Conservation (phyloP, 2,113 vertebrate species). For the Cromileptes altivelis region DNA sequence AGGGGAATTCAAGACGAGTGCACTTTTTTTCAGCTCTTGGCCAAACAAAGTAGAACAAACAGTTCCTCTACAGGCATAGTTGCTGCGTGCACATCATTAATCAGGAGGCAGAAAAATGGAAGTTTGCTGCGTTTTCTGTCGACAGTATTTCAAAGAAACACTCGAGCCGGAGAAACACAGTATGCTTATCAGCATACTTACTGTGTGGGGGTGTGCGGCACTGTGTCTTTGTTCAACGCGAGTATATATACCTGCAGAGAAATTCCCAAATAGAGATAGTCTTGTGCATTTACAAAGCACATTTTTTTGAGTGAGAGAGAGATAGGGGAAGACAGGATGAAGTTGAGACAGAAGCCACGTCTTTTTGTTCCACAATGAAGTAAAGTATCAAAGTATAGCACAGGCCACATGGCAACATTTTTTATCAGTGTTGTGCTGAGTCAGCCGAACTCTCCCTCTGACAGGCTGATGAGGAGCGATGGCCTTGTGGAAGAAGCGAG, state of each 20-base stretch:
- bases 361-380: slow-evolving; percentile 44
- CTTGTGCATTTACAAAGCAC: slow-evolving; percentile 34
- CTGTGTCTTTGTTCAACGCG: slow-evolving; percentile 19
- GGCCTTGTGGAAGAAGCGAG: slow-evolving; percentile 37
- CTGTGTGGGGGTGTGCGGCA: slow-evolving; percentile 14
- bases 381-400: slow-evolving; percentile 34
- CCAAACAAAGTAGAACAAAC: slow-evolving; percentile 67
- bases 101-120: slow-evolving; percentile 51
- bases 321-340: slow-evolving; percentile 2
- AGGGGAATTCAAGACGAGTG: slow-evolving; percentile 21
- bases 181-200: slow-evolving; percentile 25
- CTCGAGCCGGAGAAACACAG: slow-evolving; percentile 10
- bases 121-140: slow-evolving; percentile 41
- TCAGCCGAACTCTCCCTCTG: slow-evolving; percentile 69
- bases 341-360: not conserved
- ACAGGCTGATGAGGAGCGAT: slow-evolving; percentile 70
- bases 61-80: slow-evolving; percentile 43
- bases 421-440: slow-evolving; percentile 71
- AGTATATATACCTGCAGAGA: slow-evolving; percentile 26
- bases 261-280: slow-evolving; percentile 20
- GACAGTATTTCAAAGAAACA: slow-evolving; percentile 46
- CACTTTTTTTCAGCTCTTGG: slow-evolving; percentile 44
- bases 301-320: not conserved
- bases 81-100: slow-evolving; percentile 58
- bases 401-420: slow-evolving; percentile 48